A percentile compares a stretch with the other conserved stretches of the same genome.
phyloP scores from a whole-genome alignment of 2,888 invertebrate genomes.

The Mythimna impura region DNA sequence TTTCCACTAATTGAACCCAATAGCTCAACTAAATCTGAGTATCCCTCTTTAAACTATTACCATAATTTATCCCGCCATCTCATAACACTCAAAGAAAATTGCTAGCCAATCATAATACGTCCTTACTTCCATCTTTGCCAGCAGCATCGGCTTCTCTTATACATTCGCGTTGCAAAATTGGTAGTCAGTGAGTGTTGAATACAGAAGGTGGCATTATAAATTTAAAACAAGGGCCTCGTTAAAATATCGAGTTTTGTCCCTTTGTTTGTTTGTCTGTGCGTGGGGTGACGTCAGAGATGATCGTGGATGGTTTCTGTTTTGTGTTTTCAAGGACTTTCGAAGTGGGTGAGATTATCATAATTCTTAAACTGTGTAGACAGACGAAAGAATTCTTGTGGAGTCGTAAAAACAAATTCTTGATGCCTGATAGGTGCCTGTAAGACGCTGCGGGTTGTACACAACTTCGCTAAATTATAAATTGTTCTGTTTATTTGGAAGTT shows the following conservation, averaged over 20 bases:
- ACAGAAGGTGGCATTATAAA: conserved; percentile 87
- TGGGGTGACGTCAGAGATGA: conserved; percentile 61
- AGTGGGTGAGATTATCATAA: conserved; percentile 48
- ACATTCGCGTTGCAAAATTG: conserved; percentile 76
- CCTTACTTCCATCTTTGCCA: conserved; percentile 33
- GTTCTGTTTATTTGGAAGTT: no score
- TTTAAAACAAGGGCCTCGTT: conserved; percentile 86
- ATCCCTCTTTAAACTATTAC: neutral
- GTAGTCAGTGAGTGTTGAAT: conserved; percentile 84
- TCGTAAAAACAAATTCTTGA: neutral
- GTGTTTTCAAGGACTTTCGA: conserved; percentile 25
- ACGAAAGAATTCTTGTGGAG: neutral
- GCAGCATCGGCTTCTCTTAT: conserved; percentile 67
- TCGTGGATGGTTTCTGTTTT: conserved; percentile 30
- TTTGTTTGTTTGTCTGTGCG: conserved; percentile 66
- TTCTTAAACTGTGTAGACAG: neutral
- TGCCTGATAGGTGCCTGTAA: neutral
- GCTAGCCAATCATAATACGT: conserved; percentile 29
- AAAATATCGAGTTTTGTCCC: conserved; percentile 81
- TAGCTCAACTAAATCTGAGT: neutral
- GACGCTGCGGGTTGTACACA: no score
- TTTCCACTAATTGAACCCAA: neutral
- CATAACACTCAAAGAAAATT: conserved; percentile 1
- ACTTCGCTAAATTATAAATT: no score
- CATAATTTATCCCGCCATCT: neutral